A percentile compares a stretch with the other conserved stretches of the same genome.
These are phyloP conservation scores for Geodia barretti DNA, from an alignment of 37 sponge, comb jelly and placozoan genomes.

Conservation along the genomic window DNA sequence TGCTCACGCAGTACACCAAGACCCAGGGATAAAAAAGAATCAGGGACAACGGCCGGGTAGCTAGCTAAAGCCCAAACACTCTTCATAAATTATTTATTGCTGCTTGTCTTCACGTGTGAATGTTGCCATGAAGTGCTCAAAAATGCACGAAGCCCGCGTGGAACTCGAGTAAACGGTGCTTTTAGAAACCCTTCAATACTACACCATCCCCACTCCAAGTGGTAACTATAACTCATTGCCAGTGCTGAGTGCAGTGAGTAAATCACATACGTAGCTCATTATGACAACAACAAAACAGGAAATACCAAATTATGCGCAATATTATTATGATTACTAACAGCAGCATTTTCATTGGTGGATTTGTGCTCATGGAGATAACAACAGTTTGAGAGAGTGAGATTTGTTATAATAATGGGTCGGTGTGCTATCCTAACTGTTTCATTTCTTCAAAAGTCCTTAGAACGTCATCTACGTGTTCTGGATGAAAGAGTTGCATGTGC, in stretches of 20 bases:
- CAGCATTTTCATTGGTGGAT: too few species aligned
- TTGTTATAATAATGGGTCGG: not conserved
- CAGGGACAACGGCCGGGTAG: not conserved
- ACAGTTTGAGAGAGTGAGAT: not conserved
- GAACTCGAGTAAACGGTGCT: too few species aligned
- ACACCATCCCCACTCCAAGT: too few species aligned
- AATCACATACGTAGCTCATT: too few species aligned
- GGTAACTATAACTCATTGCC: too few species aligned
- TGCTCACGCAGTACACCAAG: not conserved
- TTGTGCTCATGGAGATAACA: too few species aligned
- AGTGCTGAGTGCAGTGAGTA: too few species aligned
- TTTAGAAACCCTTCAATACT: too few species aligned
- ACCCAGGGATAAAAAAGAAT: not conserved
- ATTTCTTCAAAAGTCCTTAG: slow-evolving; percentile 12
- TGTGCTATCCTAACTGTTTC: not conserved
- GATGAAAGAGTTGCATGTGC: slow-evolving; percentile 69
- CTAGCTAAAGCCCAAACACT: not conserved
- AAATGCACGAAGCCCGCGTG: too few species aligned
- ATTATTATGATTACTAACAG: too few species aligned
- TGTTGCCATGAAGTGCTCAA: too few species aligned
- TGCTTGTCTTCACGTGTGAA: too few species aligned
- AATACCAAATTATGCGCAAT: not conserved
- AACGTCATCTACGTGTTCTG: slow-evolving; percentile 27
- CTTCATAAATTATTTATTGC: not conserved
- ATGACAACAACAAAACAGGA: not conserved